These are phyloP conservation scores for Eufriesea mexicana DNA, from an alignment of 1,140 invertebrate species.

Conservation along the genomic window DNA sequence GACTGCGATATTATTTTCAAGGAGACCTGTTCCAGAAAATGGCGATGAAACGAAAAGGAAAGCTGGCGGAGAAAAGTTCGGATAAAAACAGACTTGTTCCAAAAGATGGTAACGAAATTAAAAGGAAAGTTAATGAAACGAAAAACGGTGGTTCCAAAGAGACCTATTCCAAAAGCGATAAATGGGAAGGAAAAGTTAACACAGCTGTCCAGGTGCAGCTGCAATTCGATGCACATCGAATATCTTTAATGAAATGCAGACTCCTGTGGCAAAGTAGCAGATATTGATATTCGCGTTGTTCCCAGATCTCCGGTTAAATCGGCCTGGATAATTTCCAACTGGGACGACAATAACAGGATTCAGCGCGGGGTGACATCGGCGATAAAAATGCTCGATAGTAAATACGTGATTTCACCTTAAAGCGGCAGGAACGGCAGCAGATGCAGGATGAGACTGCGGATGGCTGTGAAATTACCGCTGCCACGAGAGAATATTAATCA, in stretches of 20 bases:
- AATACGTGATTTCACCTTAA: slow-evolving; percentile 43
- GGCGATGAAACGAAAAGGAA: no score
- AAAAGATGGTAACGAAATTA: no score
- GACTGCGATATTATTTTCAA: no score
- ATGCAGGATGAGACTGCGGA: not conserved
- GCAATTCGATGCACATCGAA: not conserved
- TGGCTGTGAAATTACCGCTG: not conserved
- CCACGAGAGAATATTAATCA: not conserved
- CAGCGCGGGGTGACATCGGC: not conserved
- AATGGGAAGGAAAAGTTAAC: not conserved
- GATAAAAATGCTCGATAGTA: slow-evolving; percentile 53
- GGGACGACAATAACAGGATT: slow-evolving; percentile 61
- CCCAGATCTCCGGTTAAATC: slow-evolving; percentile 44
- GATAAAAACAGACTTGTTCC: no score
- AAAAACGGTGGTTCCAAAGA: no score
- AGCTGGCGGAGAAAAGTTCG: no score
- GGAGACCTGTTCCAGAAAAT: no score
- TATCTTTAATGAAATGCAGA: not conserved
- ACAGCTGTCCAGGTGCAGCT: not conserved
- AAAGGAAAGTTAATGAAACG: no score
- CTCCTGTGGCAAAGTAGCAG: not conserved
- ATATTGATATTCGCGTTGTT: slow-evolving; percentile 52
- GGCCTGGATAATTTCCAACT: slow-evolving; percentile 65
- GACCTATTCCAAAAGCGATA: not conserved
- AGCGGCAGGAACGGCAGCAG: not conserved